Percentiles rank a stretch among this genome's conserved stretches.
phyloP scores from a whole-genome alignment of 2,113 vertebrate species.

The Urocitellus parryii region DNA sequence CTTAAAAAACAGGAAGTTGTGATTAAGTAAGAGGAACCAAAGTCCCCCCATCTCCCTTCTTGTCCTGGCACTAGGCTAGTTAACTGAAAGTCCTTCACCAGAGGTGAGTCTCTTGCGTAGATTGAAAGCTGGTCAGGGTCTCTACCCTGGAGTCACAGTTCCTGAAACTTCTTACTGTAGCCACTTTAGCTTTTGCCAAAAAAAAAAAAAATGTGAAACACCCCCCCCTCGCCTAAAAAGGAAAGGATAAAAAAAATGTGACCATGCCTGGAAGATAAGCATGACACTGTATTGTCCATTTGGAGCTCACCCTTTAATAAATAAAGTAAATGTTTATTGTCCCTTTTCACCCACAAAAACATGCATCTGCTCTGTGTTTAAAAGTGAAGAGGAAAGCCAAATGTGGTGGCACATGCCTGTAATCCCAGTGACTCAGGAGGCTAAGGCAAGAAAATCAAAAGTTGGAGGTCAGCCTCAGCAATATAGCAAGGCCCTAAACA shows the following conservation, averaged over 20 bases:
- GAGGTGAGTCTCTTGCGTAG: not conserved
- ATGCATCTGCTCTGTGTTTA: not conserved
- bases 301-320: not conserved
- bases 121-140: not conserved
- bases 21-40: conserved; percentile 35
- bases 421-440: not conserved
- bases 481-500: not conserved
- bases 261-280: not conserved
- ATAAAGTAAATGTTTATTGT: not conserved
- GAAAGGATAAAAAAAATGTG: not conserved
- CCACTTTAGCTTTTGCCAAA: not conserved
- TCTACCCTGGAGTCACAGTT: not conserved
- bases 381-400: not conserved
- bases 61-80: not conserved
- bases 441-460: not conserved
- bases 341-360: not conserved
- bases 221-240: too few relatives aligned
- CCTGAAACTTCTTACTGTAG: not conserved
- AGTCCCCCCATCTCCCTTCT: not conserved
- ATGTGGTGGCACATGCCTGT: not conserved
- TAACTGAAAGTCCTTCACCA: not conserved
- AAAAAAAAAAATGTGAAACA: not conserved
- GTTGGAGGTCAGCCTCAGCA: not conserved
- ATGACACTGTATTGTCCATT: not conserved
- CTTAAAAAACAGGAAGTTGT: conserved; percentile 34